Base-by-base conservation (phyloP, 2,113 vertebrate genomes). In the Xyliphius kryptos region DNA sequence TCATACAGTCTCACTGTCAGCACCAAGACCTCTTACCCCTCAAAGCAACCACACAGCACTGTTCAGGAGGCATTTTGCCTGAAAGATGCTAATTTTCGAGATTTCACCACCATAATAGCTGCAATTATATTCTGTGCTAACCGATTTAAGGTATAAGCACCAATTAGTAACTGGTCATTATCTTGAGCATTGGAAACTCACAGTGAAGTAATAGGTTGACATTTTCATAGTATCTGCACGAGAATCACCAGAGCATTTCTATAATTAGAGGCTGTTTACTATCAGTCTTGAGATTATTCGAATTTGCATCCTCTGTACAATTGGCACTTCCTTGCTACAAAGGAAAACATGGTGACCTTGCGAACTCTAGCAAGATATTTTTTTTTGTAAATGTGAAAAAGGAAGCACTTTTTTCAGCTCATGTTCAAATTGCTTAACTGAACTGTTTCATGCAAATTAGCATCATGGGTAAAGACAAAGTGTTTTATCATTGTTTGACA, bases 91-190 rank as follows among this genome's bases (percentile, higher is more conserved):
- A 88, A 87, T 88, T 86, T 71, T 76, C 74, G 66, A 77, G 80
- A 76, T 88, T 88, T 87, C 86, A 81, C 81, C 60, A 72, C 71
- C 80, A 80, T 88, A 88, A 88, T 86, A 85, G 85, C 85, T 78
- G 85, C 83, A 88, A 89, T 88, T 89, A 88, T 87, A 87, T 85
- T 85, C 81, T 46, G 68, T 75, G 77, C 77, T 72, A 86, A 84
- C 76, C 78, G 79, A 85, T 87, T 87, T 82, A 85, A 87, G 82
- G 84, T 87, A 85, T 85, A 86, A 89, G 85, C 85, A 87, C 85
- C 85, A 89, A 89, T 89, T 89, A 86, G 83, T 79, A 87, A 87
- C 77, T 85, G 85, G 85, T 88, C 85, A 88, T 89, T 89, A 89
- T 89, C 87, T 85, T 86, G 82, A 89, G 86, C 87, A 86, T 84